phyloP scores from a whole-genome alignment of 2,113 vertebrate species.

The Typhlomys cinereus region DNA sequence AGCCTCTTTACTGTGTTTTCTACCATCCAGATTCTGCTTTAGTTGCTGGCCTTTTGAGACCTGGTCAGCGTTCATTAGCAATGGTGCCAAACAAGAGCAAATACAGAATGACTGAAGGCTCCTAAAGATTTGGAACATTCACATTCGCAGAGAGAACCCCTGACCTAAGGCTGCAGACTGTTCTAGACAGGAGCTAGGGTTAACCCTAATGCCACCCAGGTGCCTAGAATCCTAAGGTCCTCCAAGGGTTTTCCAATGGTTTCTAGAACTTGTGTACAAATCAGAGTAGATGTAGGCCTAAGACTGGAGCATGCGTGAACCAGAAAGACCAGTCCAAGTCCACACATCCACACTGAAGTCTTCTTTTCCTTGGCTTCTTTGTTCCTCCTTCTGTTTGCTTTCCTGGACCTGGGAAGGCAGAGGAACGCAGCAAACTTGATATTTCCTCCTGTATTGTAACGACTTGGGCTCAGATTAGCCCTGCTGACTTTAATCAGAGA shows the following conservation, averaged over 20 bases:
- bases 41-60: constrained; percentile 42
- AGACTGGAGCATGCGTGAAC: not conserved
- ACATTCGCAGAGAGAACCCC: not conserved
- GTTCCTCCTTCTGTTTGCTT: not conserved
- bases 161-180: not conserved
- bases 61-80: constrained; percentile 38
- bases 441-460: constrained; percentile 50
- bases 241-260: not conserved
- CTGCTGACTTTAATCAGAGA: constrained; percentile 61
- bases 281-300: no score
- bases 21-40: not conserved
- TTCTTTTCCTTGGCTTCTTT: not conserved
- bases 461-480: constrained; percentile 37
- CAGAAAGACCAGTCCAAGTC: not conserved
- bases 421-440: not conserved
- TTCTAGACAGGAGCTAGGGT: accelerated
- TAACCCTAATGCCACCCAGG: not conserved
- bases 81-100: constrained; percentile 34
- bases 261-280: not conserved
- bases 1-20: not conserved
- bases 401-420: not conserved
- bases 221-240: not conserved
- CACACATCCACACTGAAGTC: accelerated
- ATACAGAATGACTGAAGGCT: not conserved
- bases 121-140: not conserved